Conservation (phyloP, 2,797 vertebrate genomes). For the Oreochromis mossambicus region DNA sequence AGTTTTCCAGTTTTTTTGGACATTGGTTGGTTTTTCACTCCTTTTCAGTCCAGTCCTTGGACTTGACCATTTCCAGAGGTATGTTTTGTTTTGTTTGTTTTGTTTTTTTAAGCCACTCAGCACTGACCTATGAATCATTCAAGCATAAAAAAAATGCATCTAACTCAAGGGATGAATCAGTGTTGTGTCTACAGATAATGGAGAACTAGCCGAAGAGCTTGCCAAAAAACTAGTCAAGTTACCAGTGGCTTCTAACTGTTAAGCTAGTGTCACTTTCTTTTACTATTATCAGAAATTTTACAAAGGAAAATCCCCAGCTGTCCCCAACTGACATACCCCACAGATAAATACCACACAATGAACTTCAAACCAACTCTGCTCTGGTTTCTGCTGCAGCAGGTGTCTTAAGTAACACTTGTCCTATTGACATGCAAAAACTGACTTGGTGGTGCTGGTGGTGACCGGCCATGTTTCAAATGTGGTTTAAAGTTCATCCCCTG, state of each 20-base stretch:
- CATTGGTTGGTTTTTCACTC: background rate
- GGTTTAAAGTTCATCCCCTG: background rate
- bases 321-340: background rate
- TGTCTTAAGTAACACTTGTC: background rate
- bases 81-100: background rate
- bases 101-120: fast-evolving
- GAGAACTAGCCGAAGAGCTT: background rate
- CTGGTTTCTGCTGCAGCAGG: background rate
- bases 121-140: background rate
- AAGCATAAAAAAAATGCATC: background rate
- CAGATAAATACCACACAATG: background rate
- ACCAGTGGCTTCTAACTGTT: background rate
- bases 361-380: background rate
- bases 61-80: background rate
- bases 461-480: background rate
- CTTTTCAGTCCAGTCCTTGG: background rate
- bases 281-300: background rate
- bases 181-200: background rate
- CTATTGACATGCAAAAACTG: background rate
- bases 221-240: background rate
- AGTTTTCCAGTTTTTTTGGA: background rate
- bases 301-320: background rate
- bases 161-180: background rate
- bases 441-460: background rate
- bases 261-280: background rate